Evolutionary conservation across 1,140 invertebrate genomes (phyloP).

Genomic region (Hylaeus volcanicus): DNA sequence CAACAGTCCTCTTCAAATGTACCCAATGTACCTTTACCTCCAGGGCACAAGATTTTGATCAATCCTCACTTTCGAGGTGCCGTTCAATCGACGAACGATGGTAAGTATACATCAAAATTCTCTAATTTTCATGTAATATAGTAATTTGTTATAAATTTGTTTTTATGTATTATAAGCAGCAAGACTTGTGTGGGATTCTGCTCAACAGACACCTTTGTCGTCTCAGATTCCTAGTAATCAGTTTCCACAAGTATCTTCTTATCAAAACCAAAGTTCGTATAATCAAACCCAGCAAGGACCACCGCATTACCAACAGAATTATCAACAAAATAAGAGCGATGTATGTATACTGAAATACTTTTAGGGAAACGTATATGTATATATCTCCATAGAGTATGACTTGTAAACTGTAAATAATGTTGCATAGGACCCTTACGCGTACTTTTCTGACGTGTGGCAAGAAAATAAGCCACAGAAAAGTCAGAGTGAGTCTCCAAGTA

Average conservation of each 20-base stretch:
- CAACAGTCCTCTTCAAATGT: slow-evolving; percentile 57
- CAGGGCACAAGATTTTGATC: slow-evolving; percentile 79
- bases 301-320: slow-evolving; percentile 62
- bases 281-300: slow-evolving; percentile 58
- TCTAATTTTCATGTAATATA: not conserved
- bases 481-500: slow-evolving; percentile 49
- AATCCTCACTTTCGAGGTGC: slow-evolving; percentile 79
- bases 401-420: slow-evolving; percentile 3
- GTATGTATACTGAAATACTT: slow-evolving; percentile 58
- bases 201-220: slow-evolving; percentile 57
- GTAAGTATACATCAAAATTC: slow-evolving; percentile 46
- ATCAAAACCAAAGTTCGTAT: slow-evolving; percentile 68
- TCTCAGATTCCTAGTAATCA: slow-evolving; percentile 62
- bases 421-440: slow-evolving; percentile 77
- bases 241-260: slow-evolving; percentile 59
- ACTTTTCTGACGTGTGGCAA: slow-evolving; percentile 79
- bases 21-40: slow-evolving; percentile 69
- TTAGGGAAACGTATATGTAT: not conserved
- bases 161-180: slow-evolving; percentile 40
- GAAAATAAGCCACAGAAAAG: slow-evolving; percentile 74
- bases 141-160: not conserved
- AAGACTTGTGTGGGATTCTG: slow-evolving; percentile 69
- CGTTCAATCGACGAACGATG: slow-evolving; percentile 70
- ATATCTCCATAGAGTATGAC: no score
- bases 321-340: slow-evolving; percentile 72